These are phyloP conservation scores for Homarus gammarus DNA, from an alignment of 2,888 invertebrate genomes.

Conservation along the genomic window DNA sequence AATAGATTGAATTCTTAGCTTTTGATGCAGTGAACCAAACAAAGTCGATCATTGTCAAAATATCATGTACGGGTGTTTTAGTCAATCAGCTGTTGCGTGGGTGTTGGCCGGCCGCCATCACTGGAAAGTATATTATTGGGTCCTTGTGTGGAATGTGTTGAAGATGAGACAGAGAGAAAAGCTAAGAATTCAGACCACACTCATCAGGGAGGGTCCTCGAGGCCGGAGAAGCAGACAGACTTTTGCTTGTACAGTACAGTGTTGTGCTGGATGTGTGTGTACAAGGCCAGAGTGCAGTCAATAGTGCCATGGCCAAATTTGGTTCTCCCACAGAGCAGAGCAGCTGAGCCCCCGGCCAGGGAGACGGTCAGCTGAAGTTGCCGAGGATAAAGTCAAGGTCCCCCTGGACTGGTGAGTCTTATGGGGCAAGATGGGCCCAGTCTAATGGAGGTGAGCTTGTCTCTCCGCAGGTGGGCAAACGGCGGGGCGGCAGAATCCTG, in stretches of 20 bases:
- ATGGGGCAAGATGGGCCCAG: conserved; percentile 58
- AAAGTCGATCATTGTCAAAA: too few species aligned
- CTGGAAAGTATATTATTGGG: not conserved
- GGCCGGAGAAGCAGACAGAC: conserved; percentile 46
- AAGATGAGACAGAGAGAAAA: not conserved
- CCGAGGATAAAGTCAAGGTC: conserved; percentile 57
- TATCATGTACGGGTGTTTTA: too few species aligned
- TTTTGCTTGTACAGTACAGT: too few species aligned
- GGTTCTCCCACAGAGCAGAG: conserved; percentile 59
- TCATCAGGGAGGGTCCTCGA: conserved; percentile 29
- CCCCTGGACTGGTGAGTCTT: conserved; percentile 73
- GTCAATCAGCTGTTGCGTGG: too few species aligned
- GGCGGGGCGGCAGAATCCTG: conserved; percentile 90
- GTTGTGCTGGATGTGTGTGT: conserved; percentile 17
- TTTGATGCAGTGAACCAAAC: conserved; percentile 4
- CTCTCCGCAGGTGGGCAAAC: conserved; percentile 85
- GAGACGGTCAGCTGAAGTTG: conserved; percentile 32
- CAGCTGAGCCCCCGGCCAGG: too few species aligned
- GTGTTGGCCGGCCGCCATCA: too few species aligned
- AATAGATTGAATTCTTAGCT: conserved; percentile 44
- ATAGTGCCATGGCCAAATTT: conserved; percentile 63
- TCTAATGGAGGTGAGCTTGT: conserved; percentile 76
- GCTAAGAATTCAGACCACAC: conserved; percentile 44
- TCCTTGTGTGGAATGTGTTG: not conserved
- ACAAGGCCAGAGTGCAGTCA: conserved; percentile 7